A percentile compares a stretch with the other conserved stretches of the same genome.
These are phyloP conservation scores for Psammodynastes pulverulentus DNA, from an alignment of 2,113 vertebrate species.

Conservation along the genomic window DNA sequence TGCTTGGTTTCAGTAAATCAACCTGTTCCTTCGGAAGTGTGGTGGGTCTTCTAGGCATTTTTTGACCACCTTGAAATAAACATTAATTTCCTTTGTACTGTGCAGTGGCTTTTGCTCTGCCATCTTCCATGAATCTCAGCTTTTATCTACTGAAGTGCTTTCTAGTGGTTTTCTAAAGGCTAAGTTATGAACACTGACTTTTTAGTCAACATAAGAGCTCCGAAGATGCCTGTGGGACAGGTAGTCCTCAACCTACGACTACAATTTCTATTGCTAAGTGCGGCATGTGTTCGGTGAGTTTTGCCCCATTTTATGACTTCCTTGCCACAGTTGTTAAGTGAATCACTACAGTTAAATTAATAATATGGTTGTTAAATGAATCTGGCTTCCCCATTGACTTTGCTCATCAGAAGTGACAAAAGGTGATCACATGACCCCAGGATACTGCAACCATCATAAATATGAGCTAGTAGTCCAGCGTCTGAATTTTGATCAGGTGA, in stretches of 20 bases:
- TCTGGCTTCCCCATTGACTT: neutral
- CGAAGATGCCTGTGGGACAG: neutral
- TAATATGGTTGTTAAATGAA: neutral
- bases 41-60: neutral
- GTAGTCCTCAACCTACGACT: neutral
- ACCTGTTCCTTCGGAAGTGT: neutral
- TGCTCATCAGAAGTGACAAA: neutral
- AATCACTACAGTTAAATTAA: neutral
- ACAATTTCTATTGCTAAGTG: neutral
- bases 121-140: neutral
- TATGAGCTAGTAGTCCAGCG: neutral
- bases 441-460: neutral
- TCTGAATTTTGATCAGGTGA: neutral
- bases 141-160: neutral
- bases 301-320: neutral
- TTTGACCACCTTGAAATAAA: neutral
- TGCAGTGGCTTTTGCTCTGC: neutral
- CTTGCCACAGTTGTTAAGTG: neutral
- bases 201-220: neutral
- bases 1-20: neutral
- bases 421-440: neutral
- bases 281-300: neutral
- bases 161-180: neutral
- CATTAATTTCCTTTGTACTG: neutral
- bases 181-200: neutral